A percentile compares a stretch with the other conserved stretches of the same genome.
These are phyloP conservation scores for Ciconia nigra DNA, from an alignment of 2,797 vertebrate species.

Conservation along the genomic window DNA sequence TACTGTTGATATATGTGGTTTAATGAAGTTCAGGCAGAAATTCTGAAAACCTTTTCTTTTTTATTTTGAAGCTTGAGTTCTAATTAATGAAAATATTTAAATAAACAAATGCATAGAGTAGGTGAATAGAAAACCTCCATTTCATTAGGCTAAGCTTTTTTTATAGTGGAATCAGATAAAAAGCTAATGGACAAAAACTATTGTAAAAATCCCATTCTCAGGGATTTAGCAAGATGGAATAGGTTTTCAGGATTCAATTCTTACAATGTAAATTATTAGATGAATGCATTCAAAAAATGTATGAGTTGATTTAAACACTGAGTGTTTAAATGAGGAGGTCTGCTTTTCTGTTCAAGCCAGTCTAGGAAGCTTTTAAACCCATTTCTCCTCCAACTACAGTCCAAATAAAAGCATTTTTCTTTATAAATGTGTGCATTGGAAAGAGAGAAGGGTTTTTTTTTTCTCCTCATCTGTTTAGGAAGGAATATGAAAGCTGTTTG, in stretches of 20 bases:
- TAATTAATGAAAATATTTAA: neutral
- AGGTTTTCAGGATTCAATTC: conserved; percentile 32
- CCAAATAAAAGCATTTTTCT: neutral
- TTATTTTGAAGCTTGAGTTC: neutral
- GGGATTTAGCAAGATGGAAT: neutral
- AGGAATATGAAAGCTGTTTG: neutral
- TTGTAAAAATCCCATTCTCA: neutral
- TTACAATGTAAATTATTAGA: conserved; percentile 30
- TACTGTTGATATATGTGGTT: neutral
- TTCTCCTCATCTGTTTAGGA: neutral
- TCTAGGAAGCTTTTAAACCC: conserved; percentile 4
- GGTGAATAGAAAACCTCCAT: neutral
- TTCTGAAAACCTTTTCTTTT: neutral
- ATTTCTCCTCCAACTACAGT: neutral
- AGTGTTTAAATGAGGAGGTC: neutral
- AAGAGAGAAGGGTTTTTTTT: neutral
- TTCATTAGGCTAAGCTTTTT: neutral
- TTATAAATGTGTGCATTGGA: neutral
- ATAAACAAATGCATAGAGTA: neutral
- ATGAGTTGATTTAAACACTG: neutral
- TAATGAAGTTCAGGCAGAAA: neutral
- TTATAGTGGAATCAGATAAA: conserved; percentile 11
- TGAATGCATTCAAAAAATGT: conserved; percentile 27
- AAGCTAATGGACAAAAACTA: conserved; percentile 40
- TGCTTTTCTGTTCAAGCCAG: neutral